phyloP scores from a whole-genome alignment of 2,113 vertebrate genomes.

The Ctenodactylus gundi region DNA sequence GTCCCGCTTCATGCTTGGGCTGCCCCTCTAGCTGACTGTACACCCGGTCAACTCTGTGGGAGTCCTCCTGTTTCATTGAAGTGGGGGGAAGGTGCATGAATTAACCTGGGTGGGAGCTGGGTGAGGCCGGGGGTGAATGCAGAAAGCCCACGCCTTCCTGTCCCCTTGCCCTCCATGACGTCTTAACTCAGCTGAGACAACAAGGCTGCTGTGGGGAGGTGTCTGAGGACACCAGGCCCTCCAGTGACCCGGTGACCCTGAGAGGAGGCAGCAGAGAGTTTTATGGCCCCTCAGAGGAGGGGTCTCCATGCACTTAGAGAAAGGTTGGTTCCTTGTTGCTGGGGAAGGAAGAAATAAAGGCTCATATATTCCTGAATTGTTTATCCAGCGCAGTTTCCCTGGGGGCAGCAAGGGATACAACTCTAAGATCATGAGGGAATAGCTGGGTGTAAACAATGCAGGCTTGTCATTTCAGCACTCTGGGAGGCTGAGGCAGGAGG shows the following conservation, averaged over 20 bases:
- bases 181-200: slow-evolving; percentile 53
- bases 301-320: neutral
- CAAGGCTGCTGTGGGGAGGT: neutral
- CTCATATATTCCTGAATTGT: neutral
- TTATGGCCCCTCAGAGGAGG: neutral
- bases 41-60: no score
- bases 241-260: neutral
- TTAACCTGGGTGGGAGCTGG: neutral
- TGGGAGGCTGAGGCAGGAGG: no score
- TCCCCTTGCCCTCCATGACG: neutral
- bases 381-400: no score
- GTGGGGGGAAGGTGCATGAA: neutral
- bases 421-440: no score
- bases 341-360: neutral
- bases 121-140: neutral
- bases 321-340: neutral
- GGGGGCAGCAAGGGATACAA: no score
- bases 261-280: neutral
- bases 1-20: no score
- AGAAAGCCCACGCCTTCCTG: neutral
- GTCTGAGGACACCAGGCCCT: neutral
- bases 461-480: no score
- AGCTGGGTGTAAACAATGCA: no score
- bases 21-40: no score
- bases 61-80: neutral